phyloP scores from a whole-genome alignment of 2,113 vertebrate genomes.

The Callocephalon fimbriatum region DNA sequence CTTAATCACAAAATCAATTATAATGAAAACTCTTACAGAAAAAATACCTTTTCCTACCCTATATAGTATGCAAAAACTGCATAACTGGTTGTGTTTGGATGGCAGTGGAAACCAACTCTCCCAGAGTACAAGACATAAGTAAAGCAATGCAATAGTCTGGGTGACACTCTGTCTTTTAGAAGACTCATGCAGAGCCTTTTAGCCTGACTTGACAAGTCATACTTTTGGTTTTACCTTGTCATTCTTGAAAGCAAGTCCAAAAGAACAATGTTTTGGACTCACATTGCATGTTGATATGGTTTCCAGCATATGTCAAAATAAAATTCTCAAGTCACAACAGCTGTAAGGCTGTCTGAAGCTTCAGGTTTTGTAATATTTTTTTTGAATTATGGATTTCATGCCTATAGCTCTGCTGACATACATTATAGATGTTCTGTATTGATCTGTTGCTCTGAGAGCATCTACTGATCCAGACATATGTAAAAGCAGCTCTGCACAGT shows the following conservation, averaged over 20 bases:
- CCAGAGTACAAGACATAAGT: no score
- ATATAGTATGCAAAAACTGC: not conserved
- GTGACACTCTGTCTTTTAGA: fast-evolving
- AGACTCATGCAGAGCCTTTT: not conserved
- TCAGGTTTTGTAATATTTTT: not conserved
- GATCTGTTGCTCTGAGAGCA: not conserved
- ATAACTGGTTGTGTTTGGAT: not conserved
- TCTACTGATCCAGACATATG: not conserved
- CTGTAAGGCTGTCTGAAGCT: not conserved
- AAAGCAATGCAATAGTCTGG: not conserved
- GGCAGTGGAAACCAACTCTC: not conserved
- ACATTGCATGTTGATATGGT: not conserved
- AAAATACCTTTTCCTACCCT: not conserved
- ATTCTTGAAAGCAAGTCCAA: not conserved
- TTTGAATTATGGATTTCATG: not conserved
- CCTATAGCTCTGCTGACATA: not conserved
- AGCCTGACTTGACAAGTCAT: fast-evolving
- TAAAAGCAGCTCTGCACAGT: not conserved
- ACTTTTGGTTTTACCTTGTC: not conserved
- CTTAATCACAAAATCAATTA: not conserved
- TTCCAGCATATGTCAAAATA: not conserved
- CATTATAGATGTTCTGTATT: not conserved
- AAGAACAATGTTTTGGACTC: not conserved
- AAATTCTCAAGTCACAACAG: not conserved
- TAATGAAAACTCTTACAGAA: not conserved